Conservation (phyloP, 2,888 invertebrate genomes). For the Heliconius hortense region DNA sequence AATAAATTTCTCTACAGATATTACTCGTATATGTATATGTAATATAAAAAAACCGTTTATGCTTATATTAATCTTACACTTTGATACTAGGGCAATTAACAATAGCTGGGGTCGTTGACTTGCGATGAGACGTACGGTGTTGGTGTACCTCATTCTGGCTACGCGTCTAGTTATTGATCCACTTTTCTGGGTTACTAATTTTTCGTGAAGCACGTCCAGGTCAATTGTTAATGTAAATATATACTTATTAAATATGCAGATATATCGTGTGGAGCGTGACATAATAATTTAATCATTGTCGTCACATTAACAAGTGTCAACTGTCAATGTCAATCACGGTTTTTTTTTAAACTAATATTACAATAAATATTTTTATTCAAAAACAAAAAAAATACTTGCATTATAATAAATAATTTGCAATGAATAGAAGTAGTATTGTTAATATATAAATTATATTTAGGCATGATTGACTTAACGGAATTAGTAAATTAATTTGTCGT, state of each 20-base stretch:
- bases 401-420: background rate
- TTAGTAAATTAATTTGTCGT: background rate
- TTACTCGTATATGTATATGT: background rate
- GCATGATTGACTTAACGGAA: background rate
- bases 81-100: slow-evolving; percentile 28
- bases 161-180: slow-evolving; percentile 37
- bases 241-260: background rate
- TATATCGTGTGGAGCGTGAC: background rate
- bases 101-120: slow-evolving; percentile 40
- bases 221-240: slow-evolving; percentile 15
- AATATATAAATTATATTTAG: background rate
- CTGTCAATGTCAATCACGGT: slow-evolving; percentile 1
- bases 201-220: slow-evolving; percentile 23
- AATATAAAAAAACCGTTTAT: background rate
- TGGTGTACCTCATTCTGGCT: slow-evolving; percentile 14
- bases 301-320: background rate
- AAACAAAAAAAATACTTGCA: background rate
- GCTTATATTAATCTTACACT: slow-evolving; percentile 5
- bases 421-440: background rate
- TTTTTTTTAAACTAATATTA: background rate
- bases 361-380: background rate
- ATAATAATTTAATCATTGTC: slow-evolving; percentile 1
- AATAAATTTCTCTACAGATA: background rate
- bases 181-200: slow-evolving; percentile 29
- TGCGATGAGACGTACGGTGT: slow-evolving; percentile 5